Percentiles rank a stretch among this genome's conserved stretches.
These are phyloP conservation scores for Poeciliopsis gracilis DNA, from an alignment of 2,797 vertebrate species.

Conservation along the genomic window DNA sequence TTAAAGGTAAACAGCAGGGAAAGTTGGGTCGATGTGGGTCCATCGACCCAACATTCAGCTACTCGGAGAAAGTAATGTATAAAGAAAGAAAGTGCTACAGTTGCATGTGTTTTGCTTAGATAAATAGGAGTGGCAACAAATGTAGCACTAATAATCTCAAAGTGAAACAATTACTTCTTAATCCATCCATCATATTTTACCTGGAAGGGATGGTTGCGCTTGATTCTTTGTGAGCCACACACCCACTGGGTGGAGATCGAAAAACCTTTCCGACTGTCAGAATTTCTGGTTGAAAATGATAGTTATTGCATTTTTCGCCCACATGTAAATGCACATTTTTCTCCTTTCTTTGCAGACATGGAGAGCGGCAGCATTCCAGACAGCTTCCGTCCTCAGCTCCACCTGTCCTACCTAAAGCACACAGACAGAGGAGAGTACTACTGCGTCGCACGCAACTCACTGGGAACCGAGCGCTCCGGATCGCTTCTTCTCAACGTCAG, in stretches of 20 bases:
- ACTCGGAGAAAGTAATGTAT: neutral
- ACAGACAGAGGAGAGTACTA: slow-evolving; percentile 80
- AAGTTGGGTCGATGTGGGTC: neutral
- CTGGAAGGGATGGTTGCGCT: no score
- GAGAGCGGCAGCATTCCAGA: slow-evolving; percentile 81
- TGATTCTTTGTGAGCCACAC: no score
- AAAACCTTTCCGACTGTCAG: no score
- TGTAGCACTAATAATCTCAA: neutral
- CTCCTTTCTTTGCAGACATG: slow-evolving; percentile 61
- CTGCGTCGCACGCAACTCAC: slow-evolving; percentile 81
- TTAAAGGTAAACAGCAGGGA: slow-evolving; percentile 67
- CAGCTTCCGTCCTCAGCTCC: slow-evolving; percentile 79
- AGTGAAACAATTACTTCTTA: neutral
- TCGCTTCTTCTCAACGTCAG: slow-evolving; percentile 78
- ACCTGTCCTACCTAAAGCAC: slow-evolving; percentile 70
- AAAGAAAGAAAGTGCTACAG: neutral
- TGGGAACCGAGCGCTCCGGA: slow-evolving; percentile 79
- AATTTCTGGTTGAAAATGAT: no score
- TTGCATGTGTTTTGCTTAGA: neutral
- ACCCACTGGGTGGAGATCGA: no score
- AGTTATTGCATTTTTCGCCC: neutral
- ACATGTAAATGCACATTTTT: neutral
- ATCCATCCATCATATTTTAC: no score
- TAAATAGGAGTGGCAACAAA: neutral
- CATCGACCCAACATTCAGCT: neutral